A percentile compares a stretch with the other conserved stretches of the same genome.
These are phyloP conservation scores for Polia nebulosa DNA, from an alignment of 2,888 invertebrate genomes.

Conservation along the genomic window DNA sequence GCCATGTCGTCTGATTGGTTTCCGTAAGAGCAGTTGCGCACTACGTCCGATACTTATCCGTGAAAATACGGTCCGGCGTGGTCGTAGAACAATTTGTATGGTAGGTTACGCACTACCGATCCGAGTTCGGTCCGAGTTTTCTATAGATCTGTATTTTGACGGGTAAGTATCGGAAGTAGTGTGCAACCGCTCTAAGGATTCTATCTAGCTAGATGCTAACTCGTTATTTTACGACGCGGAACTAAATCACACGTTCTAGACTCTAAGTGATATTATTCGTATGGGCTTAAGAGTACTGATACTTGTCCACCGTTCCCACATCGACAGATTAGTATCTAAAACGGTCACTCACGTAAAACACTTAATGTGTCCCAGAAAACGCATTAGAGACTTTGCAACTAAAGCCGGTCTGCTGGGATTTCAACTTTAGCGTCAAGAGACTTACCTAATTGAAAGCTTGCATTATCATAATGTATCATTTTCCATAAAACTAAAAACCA, in stretches of 20 bases:
- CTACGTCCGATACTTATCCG: too few species aligned
- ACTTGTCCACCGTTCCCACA: not conserved
- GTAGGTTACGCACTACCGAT: too few species aligned
- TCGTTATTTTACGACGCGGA: not conserved
- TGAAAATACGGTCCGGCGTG: too few species aligned
- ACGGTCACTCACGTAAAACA: slow-evolving; percentile 11
- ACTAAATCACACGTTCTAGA: not conserved
- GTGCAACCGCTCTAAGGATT: too few species aligned
- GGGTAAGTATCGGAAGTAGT: too few species aligned
- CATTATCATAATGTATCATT: slow-evolving; percentile 8
- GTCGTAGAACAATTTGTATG: too few species aligned
- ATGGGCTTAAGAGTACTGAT: too few species aligned
- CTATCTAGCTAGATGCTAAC: not conserved
- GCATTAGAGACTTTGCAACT: slow-evolving; percentile 4
- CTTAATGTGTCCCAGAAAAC: slow-evolving; percentile 12
- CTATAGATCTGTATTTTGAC: too few species aligned
- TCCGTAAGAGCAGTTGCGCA: too few species aligned
- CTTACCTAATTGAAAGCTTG: slow-evolving; percentile 12
- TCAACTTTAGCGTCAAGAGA: not conserved
- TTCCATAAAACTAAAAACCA: slow-evolving; percentile 15
- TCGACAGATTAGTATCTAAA: slow-evolving; percentile 3
- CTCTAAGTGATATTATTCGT: too few species aligned
- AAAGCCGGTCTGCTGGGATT: not conserved
- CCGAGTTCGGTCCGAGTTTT: too few species aligned
- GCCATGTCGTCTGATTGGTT: not conserved